Evolutionary conservation across 2,888 invertebrate species (phyloP), one percentile per base, ranked within the genome.

Genomic region (Busseola fusca): DNA sequence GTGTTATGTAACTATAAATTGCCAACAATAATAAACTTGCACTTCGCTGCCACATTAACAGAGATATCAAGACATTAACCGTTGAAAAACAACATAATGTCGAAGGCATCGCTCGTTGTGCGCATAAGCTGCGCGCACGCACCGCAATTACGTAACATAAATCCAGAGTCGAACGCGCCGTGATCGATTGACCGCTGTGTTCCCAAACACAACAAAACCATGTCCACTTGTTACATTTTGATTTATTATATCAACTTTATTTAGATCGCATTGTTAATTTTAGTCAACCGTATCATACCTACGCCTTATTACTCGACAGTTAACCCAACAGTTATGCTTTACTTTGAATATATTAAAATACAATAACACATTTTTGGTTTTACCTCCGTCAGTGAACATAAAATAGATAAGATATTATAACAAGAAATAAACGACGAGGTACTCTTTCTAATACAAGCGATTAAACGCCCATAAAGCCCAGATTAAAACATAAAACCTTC

Each of bases 401-500:
- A 91, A 92, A 89, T 88, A 91, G 93, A 92, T 91, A 92, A 90
- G 81, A 79, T 82, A 87, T 88, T 87, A 86, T 87, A 87, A 85
- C 82, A 82, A 84, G 84, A 87, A 88, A 86, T 82, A 88, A 88
- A 87, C 85, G 81, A 81, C 79, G 67, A 69, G 80, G 80, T 89
- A 87, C 87, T 87, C 88, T 89, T 85, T 83, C 84, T 84, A 90
- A 92, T 90, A 91, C 90, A 82, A 88, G 80, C 91, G 93, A 93
- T 93, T 92, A 92, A 91, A 91, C 88, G 88, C 83, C 89, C 90
- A 92, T 93, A 92, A 93, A 92, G 89, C 88, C 88, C 89, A 91
- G 95, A 95, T 95, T 95, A 95, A 95, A 95, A 95, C 94, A 93
- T 95, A 93, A 95, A 95, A 94, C 91, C 93, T 92, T 90, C 88